Evolutionary conservation across 2,888 invertebrate species (phyloP), one percentile per base, ranked within the genome.

Genomic region (Isoperla grammatica): DNA sequence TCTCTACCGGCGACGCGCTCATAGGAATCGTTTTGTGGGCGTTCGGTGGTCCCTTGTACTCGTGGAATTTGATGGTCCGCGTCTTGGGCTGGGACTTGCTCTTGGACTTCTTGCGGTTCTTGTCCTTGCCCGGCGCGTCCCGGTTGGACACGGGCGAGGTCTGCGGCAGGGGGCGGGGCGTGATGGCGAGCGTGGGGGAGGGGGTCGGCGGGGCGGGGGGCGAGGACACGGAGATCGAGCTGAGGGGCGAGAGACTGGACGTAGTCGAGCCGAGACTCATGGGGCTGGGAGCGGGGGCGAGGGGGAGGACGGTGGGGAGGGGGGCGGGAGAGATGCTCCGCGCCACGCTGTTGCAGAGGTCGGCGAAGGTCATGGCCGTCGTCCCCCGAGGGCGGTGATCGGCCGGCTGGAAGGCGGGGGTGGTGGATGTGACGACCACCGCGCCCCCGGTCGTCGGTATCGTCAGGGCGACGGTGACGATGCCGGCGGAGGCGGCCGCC

Each of bases 21-120:
- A 66, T 57, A 8, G 67, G 68, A 3, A 81, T 78, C 55, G 82
- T 81, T 71, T 90, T 91, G 68, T 90, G 90, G 15, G 93, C 90
- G 76, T 86, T 92, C 64, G 95, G 94, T 23, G 94, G 94, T 39
- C 94, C 94, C 77, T 93, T 93, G 75, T 94, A 93, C 75, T 97
- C 97, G 75, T 97, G 96, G 76, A 97, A 97, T 78, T 97, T 97
- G 69, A 97, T 95, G 58, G 90, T 90, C 67, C 90, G 83, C 17
- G 89, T 82, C 74, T 93, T 93, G 1, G 90, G 86, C 59, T 85
- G 82, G 20, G 83, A 83, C 75, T 91, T 91, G 42, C 86, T 86
- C 73, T 91, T 91, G 17, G 84, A 84, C 72, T 90, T 90, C 73
- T 90, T 93, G 69, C 83, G 76, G 72, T 88, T 90, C 76, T 84